Evolutionary conservation across 1,140 invertebrate species (phyloP), one percentile per base, ranked within the genome.

Genomic region (Drosophila busckii): DNA sequence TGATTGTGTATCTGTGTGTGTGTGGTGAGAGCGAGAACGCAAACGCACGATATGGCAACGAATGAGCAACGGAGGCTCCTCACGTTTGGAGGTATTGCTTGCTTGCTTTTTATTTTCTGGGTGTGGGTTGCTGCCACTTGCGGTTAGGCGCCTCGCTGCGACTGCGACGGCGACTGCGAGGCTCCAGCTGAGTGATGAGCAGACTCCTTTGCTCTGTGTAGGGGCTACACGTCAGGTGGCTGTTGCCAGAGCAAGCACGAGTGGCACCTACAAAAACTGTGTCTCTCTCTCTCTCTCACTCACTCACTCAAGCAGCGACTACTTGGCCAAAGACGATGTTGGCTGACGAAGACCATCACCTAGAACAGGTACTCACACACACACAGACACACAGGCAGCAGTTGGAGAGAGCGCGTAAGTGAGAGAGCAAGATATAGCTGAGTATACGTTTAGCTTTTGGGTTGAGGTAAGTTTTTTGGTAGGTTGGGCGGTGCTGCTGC

Each of bases 101-200:
- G n/a, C n/a, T n/a, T n/a, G n/a, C n/a, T n/a, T n/a, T n/a, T n/a
- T n/a, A n/a, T n/a, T n/a, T n/a, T n/a, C n/a, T n/a, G n/a, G n/a
- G n/a, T n/a, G n/a, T n/a, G n/a, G n/a, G n/a, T n/a, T n/a, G n/a
- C 70, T 70, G 76, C 73, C 64, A 82, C 69, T 82, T 78, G 73
- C 49, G 71, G 71, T 78, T 78, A 70, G 46, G 41, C 35, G 26
- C 40, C 40, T 40, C 7, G 31, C 40, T 28, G 42, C 45, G 31
- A 23, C 49, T 38, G 44, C 40, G 32, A 50, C 26, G 23, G 26
- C 22, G 50, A 28, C 17, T 10, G 23, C 19, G 34, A 41, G 12
- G 38, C 46, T 41, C 37, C 48, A 19, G 5, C 38, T 58, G 60
- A 65, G 19, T 45, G 56, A 65, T 62, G 58, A 20, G 44, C 49